These are phyloP conservation scores for Zootermopsis nevadensis DNA, from an alignment of 2,888 invertebrate species.

Conservation along the genomic window DNA sequence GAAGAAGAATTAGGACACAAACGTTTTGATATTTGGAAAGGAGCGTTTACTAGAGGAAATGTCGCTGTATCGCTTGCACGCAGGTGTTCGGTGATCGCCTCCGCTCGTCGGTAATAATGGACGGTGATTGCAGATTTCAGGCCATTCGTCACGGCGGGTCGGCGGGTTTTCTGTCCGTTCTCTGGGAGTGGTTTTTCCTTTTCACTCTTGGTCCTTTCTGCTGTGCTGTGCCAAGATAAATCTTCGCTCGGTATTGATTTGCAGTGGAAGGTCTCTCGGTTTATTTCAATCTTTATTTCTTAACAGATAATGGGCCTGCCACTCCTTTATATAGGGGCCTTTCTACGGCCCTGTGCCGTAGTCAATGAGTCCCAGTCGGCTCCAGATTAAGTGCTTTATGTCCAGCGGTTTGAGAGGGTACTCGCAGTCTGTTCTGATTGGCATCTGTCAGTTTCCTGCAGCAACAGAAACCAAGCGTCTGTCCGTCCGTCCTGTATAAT, in stretches of 20 bases:
- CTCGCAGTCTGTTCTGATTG: no score
- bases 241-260: conserved; percentile 8
- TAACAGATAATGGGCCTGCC: conserved; percentile 10
- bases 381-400: not conserved
- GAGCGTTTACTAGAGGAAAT: no score
- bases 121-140: conserved; percentile 3
- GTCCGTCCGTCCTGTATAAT: no score
- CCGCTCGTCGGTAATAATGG: not conserved
- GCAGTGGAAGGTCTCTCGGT: not conserved
- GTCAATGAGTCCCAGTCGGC: conserved; percentile 1
- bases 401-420: not conserved
- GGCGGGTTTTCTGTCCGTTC: not conserved
- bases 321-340: not conserved
- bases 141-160: not conserved
- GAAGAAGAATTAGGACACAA: no score
- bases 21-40: no score
- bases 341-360: not conserved
- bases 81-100: no score
- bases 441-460: no score
- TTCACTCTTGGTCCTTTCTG: not conserved
- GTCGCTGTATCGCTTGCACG: no score
- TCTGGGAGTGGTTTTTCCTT: not conserved
- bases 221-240: not conserved
- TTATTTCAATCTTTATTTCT: conserved; percentile 13
- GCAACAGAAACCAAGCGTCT: no score